phyloP scores from a whole-genome alignment of 2,888 invertebrate species.

The Belgica antarctica region DNA sequence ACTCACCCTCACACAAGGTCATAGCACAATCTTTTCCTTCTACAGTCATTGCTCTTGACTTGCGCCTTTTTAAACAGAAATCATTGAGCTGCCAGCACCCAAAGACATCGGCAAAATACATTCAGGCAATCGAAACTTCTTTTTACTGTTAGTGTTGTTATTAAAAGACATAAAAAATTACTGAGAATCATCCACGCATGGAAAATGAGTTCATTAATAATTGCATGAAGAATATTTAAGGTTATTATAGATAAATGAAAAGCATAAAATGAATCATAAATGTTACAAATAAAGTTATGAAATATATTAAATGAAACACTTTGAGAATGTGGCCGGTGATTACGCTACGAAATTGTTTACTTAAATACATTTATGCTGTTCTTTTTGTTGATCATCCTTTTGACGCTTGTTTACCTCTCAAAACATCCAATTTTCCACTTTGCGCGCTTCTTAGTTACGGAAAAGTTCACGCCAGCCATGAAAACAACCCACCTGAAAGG shows the following conservation, averaged over 20 bases:
- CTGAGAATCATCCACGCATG: constrained; percentile 14
- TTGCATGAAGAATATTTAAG: not conserved
- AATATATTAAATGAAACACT: not conserved
- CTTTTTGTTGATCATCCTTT: not conserved
- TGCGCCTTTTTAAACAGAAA: no score
- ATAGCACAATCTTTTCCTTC: no score
- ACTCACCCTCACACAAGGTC: no score
- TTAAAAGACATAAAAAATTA: not conserved
- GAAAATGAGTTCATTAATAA: not conserved
- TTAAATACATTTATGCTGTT: constrained; percentile 15
- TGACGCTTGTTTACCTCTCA: not conserved
- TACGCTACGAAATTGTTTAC: constrained; percentile 14
- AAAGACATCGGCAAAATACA: no score
- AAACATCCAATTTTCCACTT: not conserved
- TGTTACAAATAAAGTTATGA: constrained; percentile 14
- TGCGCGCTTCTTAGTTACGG: not conserved
- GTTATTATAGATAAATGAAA: constrained; percentile 3
- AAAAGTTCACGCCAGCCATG: constrained; percentile 11
- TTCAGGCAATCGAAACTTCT: constrained; percentile 15
- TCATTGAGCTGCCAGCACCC: not conserved
- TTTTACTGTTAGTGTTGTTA: constrained; percentile 14
- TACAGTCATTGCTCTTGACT: no score
- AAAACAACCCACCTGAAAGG: not conserved
- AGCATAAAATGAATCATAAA: constrained; percentile 11
- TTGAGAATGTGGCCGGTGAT: not conserved